Evolutionary conservation across 2,797 vertebrate species (phyloP).

Genomic region (Alectoris magna): DNA sequence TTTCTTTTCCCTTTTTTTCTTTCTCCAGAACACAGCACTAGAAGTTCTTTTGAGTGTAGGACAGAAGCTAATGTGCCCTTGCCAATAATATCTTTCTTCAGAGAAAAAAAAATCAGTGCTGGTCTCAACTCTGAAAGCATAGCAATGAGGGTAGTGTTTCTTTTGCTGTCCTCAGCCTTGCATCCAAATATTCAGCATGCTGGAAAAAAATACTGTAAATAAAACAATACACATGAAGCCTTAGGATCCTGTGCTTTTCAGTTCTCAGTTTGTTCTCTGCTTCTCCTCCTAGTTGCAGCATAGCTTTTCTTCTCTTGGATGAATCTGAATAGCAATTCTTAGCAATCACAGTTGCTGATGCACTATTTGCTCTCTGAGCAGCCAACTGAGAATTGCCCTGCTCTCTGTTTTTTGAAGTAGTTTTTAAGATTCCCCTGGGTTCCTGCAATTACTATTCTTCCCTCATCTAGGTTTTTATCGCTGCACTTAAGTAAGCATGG

Average conservation of each 20-base stretch:
- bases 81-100: not conserved
- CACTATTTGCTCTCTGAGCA: conserved; percentile 23
- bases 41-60: conserved; percentile 1
- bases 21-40: not conserved
- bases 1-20: not conserved
- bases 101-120: not conserved
- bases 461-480: not conserved
- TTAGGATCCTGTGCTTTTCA: not conserved
- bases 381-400: not conserved
- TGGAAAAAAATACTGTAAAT: not conserved
- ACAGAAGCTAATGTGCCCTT: conserved; percentile 2
- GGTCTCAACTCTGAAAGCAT: not conserved
- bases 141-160: not conserved
- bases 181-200: not conserved
- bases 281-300: not conserved
- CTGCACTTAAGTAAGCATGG: not conserved
- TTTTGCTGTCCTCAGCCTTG: not conserved
- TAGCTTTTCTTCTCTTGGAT: conserved; percentile 5
- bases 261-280: not conserved
- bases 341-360: not conserved
- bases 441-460: conserved; percentile 11
- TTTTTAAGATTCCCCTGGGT: conserved; percentile 23
- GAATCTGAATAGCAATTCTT: conserved; percentile 15
- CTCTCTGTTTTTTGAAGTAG: conserved; percentile 9
- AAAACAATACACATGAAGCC: not conserved